Evolutionary conservation across 1,140 invertebrate genomes (phyloP).

Genomic region (Drosophila funebris): DNA sequence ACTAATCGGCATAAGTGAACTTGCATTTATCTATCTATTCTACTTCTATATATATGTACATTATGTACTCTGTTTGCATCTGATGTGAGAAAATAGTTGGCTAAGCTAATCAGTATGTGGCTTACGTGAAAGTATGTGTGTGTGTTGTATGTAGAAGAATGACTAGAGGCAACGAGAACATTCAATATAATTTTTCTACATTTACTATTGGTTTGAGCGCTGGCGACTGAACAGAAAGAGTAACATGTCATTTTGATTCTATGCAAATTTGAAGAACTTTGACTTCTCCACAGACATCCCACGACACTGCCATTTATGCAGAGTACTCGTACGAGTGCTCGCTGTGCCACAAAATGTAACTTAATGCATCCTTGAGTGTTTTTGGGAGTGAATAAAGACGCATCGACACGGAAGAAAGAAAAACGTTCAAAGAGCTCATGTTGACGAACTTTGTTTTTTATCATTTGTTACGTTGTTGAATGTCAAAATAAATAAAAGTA

Average conservation of each 20-base stretch:
- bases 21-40: too few relatives aligned
- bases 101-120: constrained; percentile 9
- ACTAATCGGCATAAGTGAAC: too few relatives aligned
- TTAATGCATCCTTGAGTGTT: constrained; percentile 38
- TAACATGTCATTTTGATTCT: constrained; percentile 26
- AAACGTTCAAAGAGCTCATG: not conserved
- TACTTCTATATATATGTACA: not conserved
- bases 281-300: constrained; percentile 25
- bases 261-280: constrained; percentile 44
- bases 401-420: constrained; percentile 7
- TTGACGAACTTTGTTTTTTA: not conserved
- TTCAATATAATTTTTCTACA: constrained; percentile 25
- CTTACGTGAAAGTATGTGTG: not conserved
- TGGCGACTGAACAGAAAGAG: not conserved
- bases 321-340: constrained; percentile 24
- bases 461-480: constrained; percentile 2
- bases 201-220: constrained; percentile 8
- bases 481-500: constrained; percentile 9
- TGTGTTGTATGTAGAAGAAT: not conserved
- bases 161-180: constrained; percentile 4
- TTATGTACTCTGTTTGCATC: not conserved
- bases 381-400: constrained; percentile 18
- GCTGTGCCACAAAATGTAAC: constrained; percentile 35
- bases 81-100: not conserved
- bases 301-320: constrained; percentile 31